Conservation (phyloP, 2,797 vertebrate species). For the Rhyacichthys aspro region DNA sequence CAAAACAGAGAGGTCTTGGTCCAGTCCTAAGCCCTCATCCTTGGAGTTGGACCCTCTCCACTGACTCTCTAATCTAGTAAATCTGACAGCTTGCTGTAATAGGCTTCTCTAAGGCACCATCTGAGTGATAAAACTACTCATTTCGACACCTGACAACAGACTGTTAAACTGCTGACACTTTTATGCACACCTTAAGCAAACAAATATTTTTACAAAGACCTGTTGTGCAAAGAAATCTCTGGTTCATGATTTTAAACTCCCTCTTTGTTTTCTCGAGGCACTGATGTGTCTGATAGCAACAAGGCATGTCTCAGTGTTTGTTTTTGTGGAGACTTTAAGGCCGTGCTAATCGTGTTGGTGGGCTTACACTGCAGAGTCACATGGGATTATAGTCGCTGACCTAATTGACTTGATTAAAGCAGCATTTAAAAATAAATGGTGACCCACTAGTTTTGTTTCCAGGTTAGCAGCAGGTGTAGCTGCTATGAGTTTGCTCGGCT, state of each 20-base stretch:
- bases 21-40: constrained; percentile 36
- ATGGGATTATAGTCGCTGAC: constrained; percentile 72
- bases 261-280: constrained; percentile 16
- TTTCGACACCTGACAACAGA: constrained; percentile 39
- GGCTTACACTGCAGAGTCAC: constrained; percentile 52
- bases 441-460: constrained; percentile 75
- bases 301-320: constrained; percentile 27
- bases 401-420: constrained; percentile 81
- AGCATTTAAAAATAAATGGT: constrained; percentile 80
- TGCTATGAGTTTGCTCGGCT: constrained; percentile 13
- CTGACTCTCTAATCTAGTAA: constrained; percentile 62
- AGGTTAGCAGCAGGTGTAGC: constrained; percentile 36
- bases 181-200: not conserved
- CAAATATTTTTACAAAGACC: not conserved
- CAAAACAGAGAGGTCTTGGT: constrained; percentile 27
- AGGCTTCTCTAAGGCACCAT: constrained; percentile 39
- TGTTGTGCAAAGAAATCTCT: not conserved
- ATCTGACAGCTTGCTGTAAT: constrained; percentile 65
- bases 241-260: not conserved
- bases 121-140: constrained; percentile 39
- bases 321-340: constrained; percentile 40
- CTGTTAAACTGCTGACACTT: constrained; percentile 29
- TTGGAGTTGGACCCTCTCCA: constrained; percentile 47
- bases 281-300: constrained; percentile 48
- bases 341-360: constrained; percentile 54